phyloP scores from a whole-genome alignment of 2,113 vertebrate species.

The Brevimyrus niger region DNA sequence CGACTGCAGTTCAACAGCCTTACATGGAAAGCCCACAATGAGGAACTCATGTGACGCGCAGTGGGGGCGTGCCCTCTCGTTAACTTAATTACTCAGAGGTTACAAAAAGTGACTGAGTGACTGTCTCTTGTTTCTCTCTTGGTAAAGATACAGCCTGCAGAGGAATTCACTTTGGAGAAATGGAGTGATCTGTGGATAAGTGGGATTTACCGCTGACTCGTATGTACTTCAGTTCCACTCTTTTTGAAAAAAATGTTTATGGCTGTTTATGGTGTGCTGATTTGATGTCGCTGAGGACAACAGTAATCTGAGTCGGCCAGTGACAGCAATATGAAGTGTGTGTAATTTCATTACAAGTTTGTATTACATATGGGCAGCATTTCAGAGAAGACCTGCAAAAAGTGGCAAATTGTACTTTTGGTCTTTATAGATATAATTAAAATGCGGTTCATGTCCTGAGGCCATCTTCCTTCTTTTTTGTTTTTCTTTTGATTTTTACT shows the following conservation, averaged over 20 bases:
- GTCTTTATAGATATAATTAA: background rate
- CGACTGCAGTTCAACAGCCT: background rate
- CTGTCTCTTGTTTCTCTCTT: background rate
- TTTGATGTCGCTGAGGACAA: background rate
- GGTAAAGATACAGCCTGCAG: background rate
- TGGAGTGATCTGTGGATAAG: background rate
- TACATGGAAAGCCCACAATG: conserved; percentile 33
- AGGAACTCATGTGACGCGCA: conserved; percentile 38
- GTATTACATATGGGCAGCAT: background rate
- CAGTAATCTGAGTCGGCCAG: background rate
- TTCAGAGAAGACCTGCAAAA: background rate
- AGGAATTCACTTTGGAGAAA: background rate
- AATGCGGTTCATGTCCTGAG: background rate
- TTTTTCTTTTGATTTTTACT: no score
- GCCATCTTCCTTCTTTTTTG: no score
- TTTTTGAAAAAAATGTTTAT: background rate
- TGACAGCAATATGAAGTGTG: background rate
- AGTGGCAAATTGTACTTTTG: background rate
- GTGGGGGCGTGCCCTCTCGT: conserved; percentile 35
- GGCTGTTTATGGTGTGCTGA: background rate
- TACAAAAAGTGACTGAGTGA: conserved; percentile 27
- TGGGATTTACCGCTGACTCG: background rate
- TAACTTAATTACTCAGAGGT: conserved; percentile 50
- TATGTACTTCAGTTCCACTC: background rate
- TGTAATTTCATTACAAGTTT: background rate